These are phyloP conservation scores for Zootermopsis nevadensis DNA, from an alignment of 2,888 invertebrate species.

Conservation along the genomic window DNA sequence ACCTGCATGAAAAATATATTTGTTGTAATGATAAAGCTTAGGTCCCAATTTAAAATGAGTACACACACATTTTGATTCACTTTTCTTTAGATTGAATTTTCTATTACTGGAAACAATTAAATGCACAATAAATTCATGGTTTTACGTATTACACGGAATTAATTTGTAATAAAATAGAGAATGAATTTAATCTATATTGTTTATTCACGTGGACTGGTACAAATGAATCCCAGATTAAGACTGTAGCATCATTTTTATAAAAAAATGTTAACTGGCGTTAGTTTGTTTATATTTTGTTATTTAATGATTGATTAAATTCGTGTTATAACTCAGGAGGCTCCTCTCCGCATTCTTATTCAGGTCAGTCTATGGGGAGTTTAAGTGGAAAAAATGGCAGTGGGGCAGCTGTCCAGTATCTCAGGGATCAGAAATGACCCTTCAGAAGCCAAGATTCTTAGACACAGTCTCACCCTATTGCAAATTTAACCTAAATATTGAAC, in stretches of 20 bases:
- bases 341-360: too few relatives aligned
- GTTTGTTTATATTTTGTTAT: conserved; percentile 5
- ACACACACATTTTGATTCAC: not conserved
- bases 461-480: too few relatives aligned
- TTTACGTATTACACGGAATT: conserved; percentile 21
- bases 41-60: too few relatives aligned
- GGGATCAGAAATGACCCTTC: too few relatives aligned
- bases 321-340: too few relatives aligned
- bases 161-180: conserved; percentile 11
- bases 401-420: too few relatives aligned
- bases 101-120: conserved; percentile 17
- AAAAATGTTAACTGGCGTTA: not conserved
- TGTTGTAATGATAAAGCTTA: too few relatives aligned
- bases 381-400: too few relatives aligned
- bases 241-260: not conserved
- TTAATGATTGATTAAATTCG: not conserved
- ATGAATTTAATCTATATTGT: conserved; percentile 20
- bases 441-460: too few relatives aligned
- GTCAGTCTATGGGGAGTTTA: too few relatives aligned
- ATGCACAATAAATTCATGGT: conserved; percentile 25
- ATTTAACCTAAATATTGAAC: too few relatives aligned
- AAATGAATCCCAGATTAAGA: not conserved
- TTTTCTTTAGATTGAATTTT: conserved; percentile 5
- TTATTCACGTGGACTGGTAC: conserved; percentile 1
- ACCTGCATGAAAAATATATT: too few relatives aligned